phyloP scores from a whole-genome alignment of 2,113 vertebrate species.

The Neotragus pygmaeus region DNA sequence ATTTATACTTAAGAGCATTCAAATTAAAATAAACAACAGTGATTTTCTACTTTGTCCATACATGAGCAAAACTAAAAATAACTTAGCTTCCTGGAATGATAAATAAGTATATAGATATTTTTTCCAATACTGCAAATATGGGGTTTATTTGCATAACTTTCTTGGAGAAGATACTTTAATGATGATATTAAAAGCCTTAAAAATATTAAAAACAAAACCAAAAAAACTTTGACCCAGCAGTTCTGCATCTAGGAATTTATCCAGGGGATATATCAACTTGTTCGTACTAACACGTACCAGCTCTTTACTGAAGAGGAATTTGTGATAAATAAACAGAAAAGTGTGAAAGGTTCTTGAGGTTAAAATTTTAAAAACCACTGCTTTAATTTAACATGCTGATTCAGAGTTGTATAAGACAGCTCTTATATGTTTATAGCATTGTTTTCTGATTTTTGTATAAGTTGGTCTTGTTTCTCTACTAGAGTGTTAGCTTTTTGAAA shows the following conservation, averaged over 20 bases:
- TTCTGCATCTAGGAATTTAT: neutral
- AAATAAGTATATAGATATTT: neutral
- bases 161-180: neutral
- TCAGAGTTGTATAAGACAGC: neutral
- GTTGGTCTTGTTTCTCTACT: neutral
- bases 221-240: neutral
- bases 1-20: neutral
- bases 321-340: neutral
- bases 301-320: neutral
- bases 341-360: neutral
- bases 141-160: neutral
- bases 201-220: neutral
- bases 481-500: neutral
- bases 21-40: neutral
- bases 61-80: neutral
- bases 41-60: neutral
- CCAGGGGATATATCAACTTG: neutral
- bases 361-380: neutral
- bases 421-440: neutral
- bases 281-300: neutral
- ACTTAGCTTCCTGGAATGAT: neutral
- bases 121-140: neutral
- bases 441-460: constrained; percentile 26
- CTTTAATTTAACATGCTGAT: neutral
- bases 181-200: neutral